Conservation (phyloP, 35 echinoderm and acorn worm genomes). For the Holothuria glaberrima region DNA sequence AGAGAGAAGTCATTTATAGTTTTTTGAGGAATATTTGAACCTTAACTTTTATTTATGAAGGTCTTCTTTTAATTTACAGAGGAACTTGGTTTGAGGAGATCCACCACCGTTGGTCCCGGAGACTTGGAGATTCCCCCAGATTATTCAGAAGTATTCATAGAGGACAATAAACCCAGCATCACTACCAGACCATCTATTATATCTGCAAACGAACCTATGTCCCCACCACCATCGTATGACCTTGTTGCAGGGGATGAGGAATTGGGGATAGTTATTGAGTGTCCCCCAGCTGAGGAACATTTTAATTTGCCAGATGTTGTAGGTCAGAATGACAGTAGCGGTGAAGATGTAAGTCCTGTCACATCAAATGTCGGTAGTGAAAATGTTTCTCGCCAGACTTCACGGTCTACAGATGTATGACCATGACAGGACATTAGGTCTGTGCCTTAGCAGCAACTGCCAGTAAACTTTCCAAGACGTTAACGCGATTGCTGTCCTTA, state of each 20-base stretch:
- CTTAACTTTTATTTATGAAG: no score
- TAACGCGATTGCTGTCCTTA: no score
- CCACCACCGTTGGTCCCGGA: constrained; percentile 18
- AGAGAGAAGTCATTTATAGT: no score
- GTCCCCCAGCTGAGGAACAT: constrained; percentile 1
- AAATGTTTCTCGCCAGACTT: constrained; percentile 26
- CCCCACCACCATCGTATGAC: constrained; percentile 65
- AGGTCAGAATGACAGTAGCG: not conserved
- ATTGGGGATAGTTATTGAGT: constrained; percentile 47
- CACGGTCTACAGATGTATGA: constrained; percentile 49
- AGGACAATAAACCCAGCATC: not conserved
- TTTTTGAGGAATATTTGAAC: no score
- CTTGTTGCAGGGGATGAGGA: constrained; percentile 44
- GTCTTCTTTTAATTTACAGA: constrained; percentile 5
- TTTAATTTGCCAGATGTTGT: constrained; percentile 54
- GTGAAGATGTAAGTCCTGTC: not conserved
- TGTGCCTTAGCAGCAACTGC: no score
- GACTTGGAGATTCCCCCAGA: constrained; percentile 70
- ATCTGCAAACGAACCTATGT: constrained; percentile 53
- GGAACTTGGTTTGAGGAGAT: constrained; percentile 56
- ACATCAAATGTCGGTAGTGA: not conserved
- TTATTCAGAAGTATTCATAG: constrained; percentile 62
- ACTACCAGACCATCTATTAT: not conserved
- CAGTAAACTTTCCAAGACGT: no score
- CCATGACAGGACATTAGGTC: not conserved